Evolutionary conservation across 2,888 invertebrate genomes (phyloP), one percentile per base, ranked within the genome.

Genomic region (Lathronympha strigana): DNA sequence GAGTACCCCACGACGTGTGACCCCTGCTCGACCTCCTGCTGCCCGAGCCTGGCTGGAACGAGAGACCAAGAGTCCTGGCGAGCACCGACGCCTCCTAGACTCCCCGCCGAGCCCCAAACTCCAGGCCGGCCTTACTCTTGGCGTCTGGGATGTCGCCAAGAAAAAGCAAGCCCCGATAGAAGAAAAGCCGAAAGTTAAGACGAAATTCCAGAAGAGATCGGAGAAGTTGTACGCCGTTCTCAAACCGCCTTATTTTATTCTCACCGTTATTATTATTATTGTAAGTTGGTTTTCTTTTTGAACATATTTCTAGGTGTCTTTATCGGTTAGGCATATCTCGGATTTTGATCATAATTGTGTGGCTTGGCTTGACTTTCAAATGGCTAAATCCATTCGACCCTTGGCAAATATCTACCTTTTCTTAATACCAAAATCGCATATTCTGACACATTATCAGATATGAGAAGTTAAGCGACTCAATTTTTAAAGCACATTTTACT

Each of bases 161-260:
- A 77, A 73, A 51, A 77, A 74, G 51, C 77, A 81, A 60, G 68
- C 69, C 31, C 71, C 70, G n/a, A 66, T 73, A 17, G 80, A 77
- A 1, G 66, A 68, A 45, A 75, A 74, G 47, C 61, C 67, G n/a
- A 71, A 69, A 55, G 69, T 71, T 15, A 87, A 88, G 67, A 80
- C 82, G 8, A 85, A 82, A 60, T 84, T 83, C 62, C 85, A 87
- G 70, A 87, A 82, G 68, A 76, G 84, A 49, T 87, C 80, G 69
- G 85, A 86, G 67, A 87, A 85, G 67, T 67, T 90, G 4, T 69
- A 86, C 40, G 80, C 82, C n/a, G 72, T 82, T 40, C 69, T 90
- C 43, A 83, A 76, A 63, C 90, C 89, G 2, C 91, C 91, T 0
- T 90, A 88, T 73, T 90, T 90, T 71, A 87, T 88, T 36, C 73